A percentile compares a stretch with the other conserved stretches of the same genome.
phyloP scores from a whole-genome alignment of 2,888 invertebrate genomes.

The Automeris io region DNA sequence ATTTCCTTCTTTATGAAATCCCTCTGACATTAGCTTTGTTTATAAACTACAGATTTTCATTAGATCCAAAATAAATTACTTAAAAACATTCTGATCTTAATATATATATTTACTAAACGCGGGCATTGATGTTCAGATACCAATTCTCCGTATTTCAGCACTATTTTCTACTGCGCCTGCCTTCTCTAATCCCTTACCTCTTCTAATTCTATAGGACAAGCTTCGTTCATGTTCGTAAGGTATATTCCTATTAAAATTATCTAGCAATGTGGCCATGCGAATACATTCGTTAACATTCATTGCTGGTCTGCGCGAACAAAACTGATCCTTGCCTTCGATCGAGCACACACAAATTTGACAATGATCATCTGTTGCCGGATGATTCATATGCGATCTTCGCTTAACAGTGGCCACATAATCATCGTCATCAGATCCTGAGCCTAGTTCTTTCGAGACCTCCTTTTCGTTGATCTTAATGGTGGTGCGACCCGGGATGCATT shows the following conservation, averaged over 20 bases:
- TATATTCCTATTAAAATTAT: slow-evolving; percentile 21
- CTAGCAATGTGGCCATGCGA: slow-evolving; percentile 25
- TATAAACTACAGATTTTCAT: too few relatives aligned
- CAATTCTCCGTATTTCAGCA: too few relatives aligned
- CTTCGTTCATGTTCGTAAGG: slow-evolving; percentile 39
- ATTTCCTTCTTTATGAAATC: too few relatives aligned
- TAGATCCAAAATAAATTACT: too few relatives aligned
- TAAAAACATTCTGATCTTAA: too few relatives aligned
- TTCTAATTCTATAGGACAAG: slow-evolving; percentile 39
- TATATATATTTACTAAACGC: too few relatives aligned
- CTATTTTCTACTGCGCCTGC: slow-evolving; percentile 26
- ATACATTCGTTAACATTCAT: slow-evolving; percentile 57
- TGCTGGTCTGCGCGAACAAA: slow-evolving; percentile 49
- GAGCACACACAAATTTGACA: slow-evolving; percentile 58
- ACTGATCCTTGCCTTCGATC: slow-evolving; percentile 42
- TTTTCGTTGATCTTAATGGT: slow-evolving; percentile 29
- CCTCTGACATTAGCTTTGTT: too few relatives aligned
- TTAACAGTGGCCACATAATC: slow-evolving; percentile 5
- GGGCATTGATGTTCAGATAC: too few relatives aligned
- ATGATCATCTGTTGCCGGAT: slow-evolving; percentile 27
- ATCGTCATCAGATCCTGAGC: slow-evolving; percentile 15
- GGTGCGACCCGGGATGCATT: slow-evolving; percentile 57
- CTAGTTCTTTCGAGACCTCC: background rate
- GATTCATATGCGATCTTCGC: slow-evolving; percentile 40
- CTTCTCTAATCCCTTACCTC: slow-evolving; percentile 34